Base-by-base conservation (phyloP, 2,797 vertebrate genomes). In the Halcyon leucocephala region DNA sequence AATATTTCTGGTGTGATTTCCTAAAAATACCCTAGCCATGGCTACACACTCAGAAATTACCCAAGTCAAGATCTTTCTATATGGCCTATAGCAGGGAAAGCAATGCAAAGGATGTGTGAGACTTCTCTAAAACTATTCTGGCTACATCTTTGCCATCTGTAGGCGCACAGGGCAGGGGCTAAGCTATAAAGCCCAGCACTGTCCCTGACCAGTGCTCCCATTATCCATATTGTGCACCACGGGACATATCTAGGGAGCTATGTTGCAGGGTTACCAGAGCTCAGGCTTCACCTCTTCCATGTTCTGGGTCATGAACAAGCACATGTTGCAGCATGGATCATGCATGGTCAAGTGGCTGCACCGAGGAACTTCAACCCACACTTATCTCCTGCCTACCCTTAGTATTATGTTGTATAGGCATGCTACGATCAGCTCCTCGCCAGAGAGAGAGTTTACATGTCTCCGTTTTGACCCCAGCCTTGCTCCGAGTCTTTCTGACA, bases 1-100 rank as follows among this genome's bases (percentile, higher is more conserved):
- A 76, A n/a, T 86, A 90, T 31, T 90, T 86, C 49, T 72, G 41
- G 25, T 60, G 28, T 55, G 37, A 20, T 79, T 93, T 89, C 58
- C 77, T 73, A 52, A 54, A 79, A 72, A 31, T 79, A 15, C 14
- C 64, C 76, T 49, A 48, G 16, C 41, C 10, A 21, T 58, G 76
- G 73, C 79, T 71, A 60, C 6, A 21, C 44, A 9, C 19, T 55
- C 26, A 48, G 42, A 49, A 72, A 51, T 49, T 20, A 35, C 49
- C 22, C n/a, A 90, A 69, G 35, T 73, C 44, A 64, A 37, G 41
- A 42, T 93, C 82, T 70, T 73, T 48, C 26, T 49, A 0, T 26
- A 6, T 31, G 13, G 25, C 61, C 10, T 76, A 3, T 24, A 70
- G 37, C 22, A 25, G 29, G 22, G 28, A 86, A 74, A 60, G 17